These are phyloP conservation scores for Radopholus similis DNA, from an alignment of 1,140 invertebrate species.

Conservation along the genomic window DNA sequence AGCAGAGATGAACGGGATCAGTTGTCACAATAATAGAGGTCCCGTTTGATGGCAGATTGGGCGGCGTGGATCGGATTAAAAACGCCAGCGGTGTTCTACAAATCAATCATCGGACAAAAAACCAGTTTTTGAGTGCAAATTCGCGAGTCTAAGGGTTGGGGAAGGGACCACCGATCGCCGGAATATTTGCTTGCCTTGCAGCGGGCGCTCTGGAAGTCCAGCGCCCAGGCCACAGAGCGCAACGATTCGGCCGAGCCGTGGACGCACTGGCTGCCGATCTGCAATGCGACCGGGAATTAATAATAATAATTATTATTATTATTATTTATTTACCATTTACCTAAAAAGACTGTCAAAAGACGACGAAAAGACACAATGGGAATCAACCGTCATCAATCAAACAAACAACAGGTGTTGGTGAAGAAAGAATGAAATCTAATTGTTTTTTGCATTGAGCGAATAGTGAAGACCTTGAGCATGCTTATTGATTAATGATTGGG, in stretches of 20 bases:
- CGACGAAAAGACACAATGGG: not conserved
- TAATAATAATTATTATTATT: not conserved
- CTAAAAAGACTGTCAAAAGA: not conserved
- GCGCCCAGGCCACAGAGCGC: slow-evolving; percentile 27
- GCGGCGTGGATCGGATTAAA: not conserved
- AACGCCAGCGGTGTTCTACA: not conserved
- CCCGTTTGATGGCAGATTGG: not conserved
- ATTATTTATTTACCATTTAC: not conserved
- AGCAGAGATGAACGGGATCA: not conserved
- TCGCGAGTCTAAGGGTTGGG: not conserved
- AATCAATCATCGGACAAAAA: not conserved
- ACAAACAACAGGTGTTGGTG: not conserved
- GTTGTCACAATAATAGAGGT: too few relatives aligned
- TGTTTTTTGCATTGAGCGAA: too few relatives aligned
- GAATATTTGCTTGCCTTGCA: slow-evolving; percentile 37
- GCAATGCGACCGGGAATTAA: slow-evolving; percentile 12
- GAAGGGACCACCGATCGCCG: not conserved
- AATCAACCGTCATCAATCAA: not conserved
- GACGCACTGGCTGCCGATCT: slow-evolving; percentile 37
- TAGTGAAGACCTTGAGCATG: too few relatives aligned
- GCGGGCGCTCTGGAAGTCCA: slow-evolving; percentile 39
- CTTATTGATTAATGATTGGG: too few relatives aligned
- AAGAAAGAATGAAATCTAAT: not conserved
- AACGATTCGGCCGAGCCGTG: slow-evolving; percentile 34
- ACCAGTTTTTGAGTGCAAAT: not conserved